Evolutionary conservation across 2,888 invertebrate species (phyloP).

Genomic region (Agrotis ipsilon): DNA sequence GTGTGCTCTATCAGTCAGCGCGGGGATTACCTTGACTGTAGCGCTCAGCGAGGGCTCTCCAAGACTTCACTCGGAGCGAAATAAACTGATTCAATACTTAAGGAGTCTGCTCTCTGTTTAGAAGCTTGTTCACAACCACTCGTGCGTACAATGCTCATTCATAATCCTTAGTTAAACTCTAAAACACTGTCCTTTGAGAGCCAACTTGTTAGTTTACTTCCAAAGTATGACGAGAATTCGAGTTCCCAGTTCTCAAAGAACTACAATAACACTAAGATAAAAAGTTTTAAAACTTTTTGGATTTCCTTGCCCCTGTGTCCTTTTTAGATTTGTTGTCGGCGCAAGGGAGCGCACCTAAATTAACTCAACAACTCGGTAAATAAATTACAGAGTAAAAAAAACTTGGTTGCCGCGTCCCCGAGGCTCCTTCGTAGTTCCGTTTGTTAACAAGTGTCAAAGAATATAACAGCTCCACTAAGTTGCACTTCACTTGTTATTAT

Average conservation of each 20-base stretch:
- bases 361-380: conserved; percentile 72
- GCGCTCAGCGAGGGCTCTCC: conserved; percentile 60
- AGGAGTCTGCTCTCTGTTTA: conserved; percentile 15
- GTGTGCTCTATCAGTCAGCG: conserved; percentile 69
- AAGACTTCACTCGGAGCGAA: conserved; percentile 49
- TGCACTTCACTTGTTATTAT: conserved; percentile 25
- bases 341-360: conserved; percentile 61
- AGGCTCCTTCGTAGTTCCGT: conserved; percentile 53
- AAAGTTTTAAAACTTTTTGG: conserved; percentile 52
- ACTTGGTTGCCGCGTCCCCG: conserved; percentile 52
- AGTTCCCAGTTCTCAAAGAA: conserved; percentile 43
- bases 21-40: conserved; percentile 71
- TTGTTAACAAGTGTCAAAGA: conserved; percentile 57
- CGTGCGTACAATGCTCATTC: conserved; percentile 9
- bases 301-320: conserved; percentile 39
- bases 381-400: conserved; percentile 69
- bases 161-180: conserved; percentile 9
- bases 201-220: conserved; percentile 38
- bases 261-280: conserved; percentile 49
- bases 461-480: conserved; percentile 34
- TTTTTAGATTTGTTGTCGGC: conserved; percentile 55
- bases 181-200: conserved; percentile 10
- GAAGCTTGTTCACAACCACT: conserved; percentile 12
- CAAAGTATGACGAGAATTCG: conserved; percentile 49
- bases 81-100: conserved; percentile 45